Conservation (phyloP, 2,888 invertebrate genomes). For the Meganola albula region DNA sequence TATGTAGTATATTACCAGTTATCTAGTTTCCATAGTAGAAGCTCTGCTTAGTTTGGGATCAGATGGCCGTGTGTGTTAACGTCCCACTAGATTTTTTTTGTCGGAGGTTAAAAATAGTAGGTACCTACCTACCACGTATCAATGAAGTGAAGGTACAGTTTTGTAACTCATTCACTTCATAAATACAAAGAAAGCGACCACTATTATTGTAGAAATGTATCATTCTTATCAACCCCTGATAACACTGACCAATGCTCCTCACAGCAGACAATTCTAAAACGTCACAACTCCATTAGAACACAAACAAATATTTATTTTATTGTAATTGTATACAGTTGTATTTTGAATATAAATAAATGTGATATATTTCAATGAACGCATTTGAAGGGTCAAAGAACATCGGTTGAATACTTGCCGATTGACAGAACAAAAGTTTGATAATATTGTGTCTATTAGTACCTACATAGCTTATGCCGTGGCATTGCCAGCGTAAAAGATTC, state of each 20-base stretch:
- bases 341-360: constrained; percentile 15
- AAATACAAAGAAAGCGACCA: constrained; percentile 60
- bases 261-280: constrained; percentile 24
- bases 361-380: constrained; percentile 29
- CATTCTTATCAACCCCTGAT: constrained; percentile 60
- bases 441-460: constrained; percentile 19
- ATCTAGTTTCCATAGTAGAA: too few species aligned
- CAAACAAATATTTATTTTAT: constrained; percentile 31
- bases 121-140: too few species aligned
- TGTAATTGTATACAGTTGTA: constrained; percentile 11
- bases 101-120: too few species aligned
- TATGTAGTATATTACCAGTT: too few species aligned
- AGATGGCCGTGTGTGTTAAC: too few species aligned
- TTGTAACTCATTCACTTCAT: too few species aligned
- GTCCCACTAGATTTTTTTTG: too few species aligned
- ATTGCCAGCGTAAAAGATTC: too few species aligned
- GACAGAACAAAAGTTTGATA: constrained; percentile 43
- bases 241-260: constrained; percentile 54
- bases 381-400: constrained; percentile 67
- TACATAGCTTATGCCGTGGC: too few species aligned
- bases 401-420: constrained; percentile 55
- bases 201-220: constrained; percentile 67
- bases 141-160: too few species aligned
- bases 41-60: too few species aligned
- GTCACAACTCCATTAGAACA: constrained; percentile 25